Evolutionary conservation across 1,140 invertebrate species (phyloP), one percentile per base, ranked within the genome.

Genomic region (Procambarus virginalis): DNA sequence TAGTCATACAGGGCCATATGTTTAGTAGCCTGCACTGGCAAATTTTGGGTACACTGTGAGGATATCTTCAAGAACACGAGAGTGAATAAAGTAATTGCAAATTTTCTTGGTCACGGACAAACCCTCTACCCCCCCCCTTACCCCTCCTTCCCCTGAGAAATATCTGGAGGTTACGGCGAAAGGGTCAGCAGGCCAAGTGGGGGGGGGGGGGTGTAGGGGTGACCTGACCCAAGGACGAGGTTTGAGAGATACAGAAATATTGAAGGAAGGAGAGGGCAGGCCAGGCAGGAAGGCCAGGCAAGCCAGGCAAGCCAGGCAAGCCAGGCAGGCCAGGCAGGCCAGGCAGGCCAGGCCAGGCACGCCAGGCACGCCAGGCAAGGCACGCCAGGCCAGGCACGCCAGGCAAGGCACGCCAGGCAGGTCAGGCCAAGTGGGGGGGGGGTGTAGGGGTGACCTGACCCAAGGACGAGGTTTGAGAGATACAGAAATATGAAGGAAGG

Each of bases 181-280:
- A 20, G 79, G 79, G 79, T 81, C 79, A 81, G 79, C 79, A 49
- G 79, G 79, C 51, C 79, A 49, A 81, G 51, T 55, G 8, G 8
- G 2, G 51, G 51, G 51, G n/a, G 51, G 51, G 51, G 12, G 2
- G 51, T 55, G 51, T 55, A 55, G 51, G 79, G 79, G 79, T 81
- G 79, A 81, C 79, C 79, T 81, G 79, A 81, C 79, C 79, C 79
- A 81, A 81, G 79, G 79, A 64, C 79, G 79, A 81, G 20, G 60
- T 51, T 5, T 22, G n/a, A 49, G 60, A 10, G 79, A 20, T 10
- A 22, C 51, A 60, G 79, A 49, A 45, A 49, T n/a, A 81, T 48
- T 9, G 45, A 45, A n/a, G 17, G 64, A 45, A 2, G 5, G 22
- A 55, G 55, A 20, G 34, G 55, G 48, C 3, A 55, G 8, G 4